phyloP scores from a whole-genome alignment of 2,888 invertebrate species.

The Apomyelois bistriatella region DNA sequence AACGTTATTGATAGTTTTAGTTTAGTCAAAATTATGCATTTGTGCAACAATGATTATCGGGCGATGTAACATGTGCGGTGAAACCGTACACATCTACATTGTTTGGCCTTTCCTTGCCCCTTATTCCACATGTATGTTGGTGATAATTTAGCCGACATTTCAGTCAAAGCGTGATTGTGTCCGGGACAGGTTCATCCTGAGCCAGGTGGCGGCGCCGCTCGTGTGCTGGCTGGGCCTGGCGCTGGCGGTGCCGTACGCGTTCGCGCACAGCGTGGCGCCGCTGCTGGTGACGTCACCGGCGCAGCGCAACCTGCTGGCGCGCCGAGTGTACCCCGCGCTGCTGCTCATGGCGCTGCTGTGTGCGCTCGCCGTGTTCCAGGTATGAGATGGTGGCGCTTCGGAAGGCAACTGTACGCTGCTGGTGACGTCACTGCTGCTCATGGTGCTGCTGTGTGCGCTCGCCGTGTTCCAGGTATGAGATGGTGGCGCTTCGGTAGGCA shows the following conservation, averaged over 20 bases:
- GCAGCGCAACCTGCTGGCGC: constrained; percentile 86
- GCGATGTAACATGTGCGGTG: too few relatives aligned
- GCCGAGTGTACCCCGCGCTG: constrained; percentile 94
- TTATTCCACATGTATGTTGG: too few relatives aligned
- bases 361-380: constrained; percentile 84
- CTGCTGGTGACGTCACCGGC: constrained; percentile 82
- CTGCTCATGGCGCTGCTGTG: constrained; percentile 85
- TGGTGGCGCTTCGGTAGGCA: constrained; percentile 55
- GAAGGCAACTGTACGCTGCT: too few relatives aligned
- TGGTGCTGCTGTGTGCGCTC: constrained; percentile 83
- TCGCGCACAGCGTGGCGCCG: constrained; percentile 89
- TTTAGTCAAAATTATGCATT: too few relatives aligned
- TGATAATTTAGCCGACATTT: too few relatives aligned
- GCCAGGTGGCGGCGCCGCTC: constrained; percentile 93
- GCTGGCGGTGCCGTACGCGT: constrained; percentile 95
- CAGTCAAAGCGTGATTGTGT: too few relatives aligned
- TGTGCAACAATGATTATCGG: too few relatives aligned
- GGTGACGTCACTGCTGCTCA: constrained; percentile 84
- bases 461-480: constrained; percentile 79
- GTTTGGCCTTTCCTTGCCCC: too few relatives aligned
- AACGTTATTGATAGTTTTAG: too few relatives aligned
- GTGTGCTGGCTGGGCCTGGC: constrained; percentile 93
- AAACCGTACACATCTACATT: too few relatives aligned
- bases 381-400: too few relatives aligned
- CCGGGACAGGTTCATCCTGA: constrained; percentile 83